Percentiles rank a stretch among this genome's conserved stretches.
phyloP scores from a whole-genome alignment of 2,797 vertebrate genomes.

The Zalophus californianus region DNA sequence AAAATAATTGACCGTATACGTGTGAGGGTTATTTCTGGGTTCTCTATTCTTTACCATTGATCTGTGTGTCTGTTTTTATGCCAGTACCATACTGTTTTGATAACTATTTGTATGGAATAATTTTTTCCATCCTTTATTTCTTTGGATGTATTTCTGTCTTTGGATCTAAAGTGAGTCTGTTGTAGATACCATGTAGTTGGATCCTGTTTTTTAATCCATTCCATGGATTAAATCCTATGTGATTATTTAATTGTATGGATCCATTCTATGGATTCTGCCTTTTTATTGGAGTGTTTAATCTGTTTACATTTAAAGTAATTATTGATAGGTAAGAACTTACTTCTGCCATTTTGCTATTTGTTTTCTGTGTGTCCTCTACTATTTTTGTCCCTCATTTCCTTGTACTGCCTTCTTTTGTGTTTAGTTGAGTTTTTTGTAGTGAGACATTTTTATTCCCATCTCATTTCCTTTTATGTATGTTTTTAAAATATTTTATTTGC shows the following conservation, averaged over 20 bases:
- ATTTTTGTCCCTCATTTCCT: neutral
- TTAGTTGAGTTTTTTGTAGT: neutral
- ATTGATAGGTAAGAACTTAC: neutral
- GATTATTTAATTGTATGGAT: neutral
- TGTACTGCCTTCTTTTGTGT: neutral
- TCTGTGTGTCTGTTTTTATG: neutral
- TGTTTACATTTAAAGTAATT: neutral
- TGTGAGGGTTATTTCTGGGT: neutral
- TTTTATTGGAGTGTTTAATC: neutral
- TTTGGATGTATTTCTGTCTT: neutral
- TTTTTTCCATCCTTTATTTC: neutral
- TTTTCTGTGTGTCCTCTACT: neutral
- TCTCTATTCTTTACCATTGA: neutral
- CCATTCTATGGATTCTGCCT: neutral
- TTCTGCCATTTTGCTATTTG: neutral
- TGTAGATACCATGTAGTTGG: neutral
- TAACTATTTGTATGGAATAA: neutral
- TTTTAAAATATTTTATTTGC: neutral
- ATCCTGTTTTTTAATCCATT: neutral
- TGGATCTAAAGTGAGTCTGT: neutral
- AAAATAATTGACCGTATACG: neutral
- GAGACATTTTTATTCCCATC: neutral
- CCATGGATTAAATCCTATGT: neutral
- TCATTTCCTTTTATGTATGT: neutral
- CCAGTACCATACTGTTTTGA: neutral